Percentiles rank a stretch among this genome's conserved stretches.
Evolutionary conservation across 2,797 vertebrate species (phyloP).

Genomic region (Peromyscus melanophrys): DNA sequence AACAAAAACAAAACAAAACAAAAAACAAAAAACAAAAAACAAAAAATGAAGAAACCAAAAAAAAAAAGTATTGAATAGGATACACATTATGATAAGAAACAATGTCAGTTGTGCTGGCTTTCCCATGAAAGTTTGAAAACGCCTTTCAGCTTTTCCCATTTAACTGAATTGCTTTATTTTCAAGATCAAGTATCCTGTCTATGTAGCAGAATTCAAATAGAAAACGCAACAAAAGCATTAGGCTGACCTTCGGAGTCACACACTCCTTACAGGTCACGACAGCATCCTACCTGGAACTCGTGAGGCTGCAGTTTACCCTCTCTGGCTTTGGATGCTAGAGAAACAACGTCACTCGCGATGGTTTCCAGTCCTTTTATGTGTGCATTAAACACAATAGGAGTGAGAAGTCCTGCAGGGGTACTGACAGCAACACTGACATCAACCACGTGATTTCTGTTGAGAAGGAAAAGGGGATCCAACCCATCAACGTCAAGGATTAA

Average conservation of each 20-base stretch:
- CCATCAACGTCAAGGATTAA: slow-evolving; percentile 7
- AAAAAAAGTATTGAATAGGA: background rate
- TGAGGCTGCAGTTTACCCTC: slow-evolving; percentile 98
- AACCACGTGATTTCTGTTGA: slow-evolving; percentile 96
- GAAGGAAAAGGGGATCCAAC: slow-evolving; percentile 55
- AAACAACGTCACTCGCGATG: slow-evolving; percentile 94
- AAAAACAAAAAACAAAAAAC: no score
- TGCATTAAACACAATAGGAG: slow-evolving; percentile 98
- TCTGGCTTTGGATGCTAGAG: slow-evolving; percentile 94
- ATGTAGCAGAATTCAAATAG: slow-evolving; percentile 22
- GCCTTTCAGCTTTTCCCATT: slow-evolving; percentile 47
- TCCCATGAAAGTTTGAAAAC: background rate
- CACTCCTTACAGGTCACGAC: background rate
- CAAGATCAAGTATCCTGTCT: background rate
- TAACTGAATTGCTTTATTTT: slow-evolving; percentile 56
- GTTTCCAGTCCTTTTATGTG: slow-evolving; percentile 96
- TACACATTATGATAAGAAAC: slow-evolving; percentile 4
- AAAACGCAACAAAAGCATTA: slow-evolving; percentile 52
- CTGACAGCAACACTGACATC: slow-evolving; percentile 97
- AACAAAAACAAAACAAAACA: no score
- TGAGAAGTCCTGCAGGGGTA: slow-evolving; percentile 96
- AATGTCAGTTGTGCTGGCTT: slow-evolving; percentile 31
- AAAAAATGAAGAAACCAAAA: no score
- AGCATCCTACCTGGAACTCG: slow-evolving; percentile 95
- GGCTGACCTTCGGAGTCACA: slow-evolving; percentile 9